Evolutionary conservation across 2,797 vertebrate species (phyloP).

Genomic region (Balearica regulorum): DNA sequence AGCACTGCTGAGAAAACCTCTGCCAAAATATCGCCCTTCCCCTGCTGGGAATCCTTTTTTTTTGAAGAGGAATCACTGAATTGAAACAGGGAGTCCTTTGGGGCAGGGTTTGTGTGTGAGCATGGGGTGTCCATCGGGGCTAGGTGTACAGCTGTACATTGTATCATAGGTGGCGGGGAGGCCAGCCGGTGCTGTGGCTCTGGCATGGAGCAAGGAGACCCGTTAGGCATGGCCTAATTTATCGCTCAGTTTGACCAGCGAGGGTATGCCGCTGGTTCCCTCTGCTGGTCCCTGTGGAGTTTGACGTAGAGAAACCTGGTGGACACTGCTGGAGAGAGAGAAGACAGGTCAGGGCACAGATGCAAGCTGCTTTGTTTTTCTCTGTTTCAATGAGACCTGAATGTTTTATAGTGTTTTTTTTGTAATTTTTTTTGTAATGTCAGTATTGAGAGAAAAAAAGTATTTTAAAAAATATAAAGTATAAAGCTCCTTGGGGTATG

Average conservation of each 20-base stretch:
- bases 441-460: conserved; percentile 70
- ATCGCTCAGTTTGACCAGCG: background rate
- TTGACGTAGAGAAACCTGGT: background rate
- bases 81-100: background rate
- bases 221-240: background rate
- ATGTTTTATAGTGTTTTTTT: conserved; percentile 67
- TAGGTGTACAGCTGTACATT: background rate
- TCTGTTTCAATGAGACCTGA: conserved; percentile 63
- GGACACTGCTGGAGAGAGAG: background rate
- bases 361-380: conserved; percentile 45
- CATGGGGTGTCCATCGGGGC: background rate
- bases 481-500: background rate
- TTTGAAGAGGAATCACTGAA: background rate
- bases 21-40: background rate
- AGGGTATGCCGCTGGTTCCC: background rate
- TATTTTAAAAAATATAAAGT: conserved; percentile 64
- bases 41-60: background rate
- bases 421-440: conserved; percentile 52
- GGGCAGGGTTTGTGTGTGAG: no score
- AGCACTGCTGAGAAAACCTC: background rate
- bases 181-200: background rate
- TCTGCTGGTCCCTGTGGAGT: background rate
- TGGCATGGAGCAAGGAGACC: background rate
- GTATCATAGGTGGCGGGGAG: background rate
- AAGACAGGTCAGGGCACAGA: background rate